phyloP scores from a whole-genome alignment of 2,113 vertebrate genomes.

The Prolemur simus region DNA sequence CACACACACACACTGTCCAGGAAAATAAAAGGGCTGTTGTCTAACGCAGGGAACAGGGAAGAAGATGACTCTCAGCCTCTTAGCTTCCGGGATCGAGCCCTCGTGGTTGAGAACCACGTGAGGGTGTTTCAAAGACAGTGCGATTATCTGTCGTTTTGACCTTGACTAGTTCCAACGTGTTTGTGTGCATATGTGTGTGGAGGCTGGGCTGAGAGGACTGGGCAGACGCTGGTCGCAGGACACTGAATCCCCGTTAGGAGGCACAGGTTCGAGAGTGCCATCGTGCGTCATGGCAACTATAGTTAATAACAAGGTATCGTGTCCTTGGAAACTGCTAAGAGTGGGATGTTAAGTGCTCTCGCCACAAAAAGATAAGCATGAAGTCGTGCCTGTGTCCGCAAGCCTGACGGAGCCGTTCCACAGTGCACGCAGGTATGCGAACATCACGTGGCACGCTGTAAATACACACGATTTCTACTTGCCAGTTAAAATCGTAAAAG shows the following conservation, averaged over 20 bases:
- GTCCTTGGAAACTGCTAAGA: not conserved
- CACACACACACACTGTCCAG: rapidly evolving
- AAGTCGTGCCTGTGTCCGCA: not conserved
- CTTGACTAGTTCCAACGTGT: not conserved
- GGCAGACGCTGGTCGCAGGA: not conserved
- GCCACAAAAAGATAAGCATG: not conserved
- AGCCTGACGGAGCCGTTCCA: not conserved
- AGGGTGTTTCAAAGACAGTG: not conserved
- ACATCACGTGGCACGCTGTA: not conserved
- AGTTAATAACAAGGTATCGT: not conserved
- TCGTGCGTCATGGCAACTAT: not conserved
- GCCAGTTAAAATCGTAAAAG: not conserved
- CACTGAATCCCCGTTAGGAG: not conserved
- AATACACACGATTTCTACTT: not conserved
- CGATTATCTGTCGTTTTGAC: not conserved
- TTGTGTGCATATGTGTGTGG: not conserved
- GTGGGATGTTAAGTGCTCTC: not conserved
- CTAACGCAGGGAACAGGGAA: not conserved
- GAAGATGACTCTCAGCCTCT: not conserved
- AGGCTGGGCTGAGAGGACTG: too few relatives aligned
- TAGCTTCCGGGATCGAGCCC: not conserved
- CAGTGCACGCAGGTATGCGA: rapidly evolving
- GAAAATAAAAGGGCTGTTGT: not conserved
- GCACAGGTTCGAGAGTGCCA: not conserved
- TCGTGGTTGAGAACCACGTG: not conserved